Percentiles rank a stretch among this genome's conserved stretches.
Conservation (phyloP, 2,113 vertebrate genomes). For the Atherinomorus stipes region DNA sequence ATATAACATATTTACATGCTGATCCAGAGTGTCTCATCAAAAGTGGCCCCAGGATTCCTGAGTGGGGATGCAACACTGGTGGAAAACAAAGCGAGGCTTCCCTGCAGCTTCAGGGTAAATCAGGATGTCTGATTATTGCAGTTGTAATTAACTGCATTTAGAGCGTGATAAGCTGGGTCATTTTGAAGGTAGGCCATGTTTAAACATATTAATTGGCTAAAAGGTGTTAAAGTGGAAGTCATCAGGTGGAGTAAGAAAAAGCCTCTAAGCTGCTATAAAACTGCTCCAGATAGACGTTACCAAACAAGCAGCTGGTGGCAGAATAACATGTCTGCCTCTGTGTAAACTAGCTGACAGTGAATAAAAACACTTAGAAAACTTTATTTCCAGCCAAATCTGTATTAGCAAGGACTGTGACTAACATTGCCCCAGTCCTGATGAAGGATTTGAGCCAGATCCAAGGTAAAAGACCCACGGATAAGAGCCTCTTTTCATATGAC, state of each 20-base stretch:
- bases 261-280: background rate
- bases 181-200: background rate
- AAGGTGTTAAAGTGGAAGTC: background rate
- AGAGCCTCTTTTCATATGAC: constrained; percentile 31
- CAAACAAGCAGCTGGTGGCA: background rate
- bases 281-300: background rate
- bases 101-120: background rate
- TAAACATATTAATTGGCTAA: background rate
- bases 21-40: no score
- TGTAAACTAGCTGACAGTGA: constrained; percentile 1
- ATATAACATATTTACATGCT: no score
- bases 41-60: no score
- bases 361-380: background rate
- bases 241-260: background rate
- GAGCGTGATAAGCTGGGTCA: no score
- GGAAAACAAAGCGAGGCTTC: no score
- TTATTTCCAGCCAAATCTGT: background rate
- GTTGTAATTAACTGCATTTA: no score
- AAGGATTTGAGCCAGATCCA: constrained; percentile 4
- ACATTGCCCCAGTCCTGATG: background rate
- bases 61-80: no score
- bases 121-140: background rate
- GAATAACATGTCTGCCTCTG: background rate
- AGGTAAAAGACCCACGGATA: constrained; percentile 13
- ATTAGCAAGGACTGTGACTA: background rate